Evolutionary conservation across 2,113 vertebrate genomes (phyloP).

Genomic region (Grammomys dolichurus): DNA sequence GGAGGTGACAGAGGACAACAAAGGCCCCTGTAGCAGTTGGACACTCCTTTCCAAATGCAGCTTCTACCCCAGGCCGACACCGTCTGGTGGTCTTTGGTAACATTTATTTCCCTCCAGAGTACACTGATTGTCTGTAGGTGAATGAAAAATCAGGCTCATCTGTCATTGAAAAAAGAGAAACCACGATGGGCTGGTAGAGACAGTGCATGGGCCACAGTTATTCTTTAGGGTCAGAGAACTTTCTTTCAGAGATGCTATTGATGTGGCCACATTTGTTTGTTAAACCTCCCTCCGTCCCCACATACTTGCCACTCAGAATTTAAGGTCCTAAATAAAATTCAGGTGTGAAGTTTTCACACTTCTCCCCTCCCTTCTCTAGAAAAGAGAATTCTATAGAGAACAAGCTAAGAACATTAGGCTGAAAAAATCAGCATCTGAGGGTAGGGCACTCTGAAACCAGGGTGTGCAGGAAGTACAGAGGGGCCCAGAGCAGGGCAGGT

Average conservation of each 20-base stretch:
- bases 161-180: constrained; percentile 35
- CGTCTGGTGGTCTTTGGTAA: constrained; percentile 71
- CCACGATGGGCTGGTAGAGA: neutral
- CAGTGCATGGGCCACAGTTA: neutral
- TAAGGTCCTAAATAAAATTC: neutral
- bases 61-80: constrained; percentile 58
- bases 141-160: constrained; percentile 32
- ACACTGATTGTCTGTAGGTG: neutral
- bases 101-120: constrained; percentile 62
- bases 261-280: neutral
- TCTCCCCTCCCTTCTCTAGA: neutral
- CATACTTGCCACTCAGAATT: constrained; percentile 20
- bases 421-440: neutral
- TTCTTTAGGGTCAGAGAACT: constrained; percentile 45
- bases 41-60: neutral
- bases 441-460: too few species aligned
- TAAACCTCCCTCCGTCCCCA: neutral
- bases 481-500: neutral
- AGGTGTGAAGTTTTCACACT: constrained; percentile 10
- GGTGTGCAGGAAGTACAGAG: neutral
- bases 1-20: neutral
- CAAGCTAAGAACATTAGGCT: neutral
- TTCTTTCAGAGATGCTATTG: neutral
- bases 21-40: neutral
- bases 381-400: constrained; percentile 18